Evolutionary conservation across 1,140 invertebrate genomes (phyloP), one percentile per base, ranked within the genome.

Genomic region (Chymomyza costata): DNA sequence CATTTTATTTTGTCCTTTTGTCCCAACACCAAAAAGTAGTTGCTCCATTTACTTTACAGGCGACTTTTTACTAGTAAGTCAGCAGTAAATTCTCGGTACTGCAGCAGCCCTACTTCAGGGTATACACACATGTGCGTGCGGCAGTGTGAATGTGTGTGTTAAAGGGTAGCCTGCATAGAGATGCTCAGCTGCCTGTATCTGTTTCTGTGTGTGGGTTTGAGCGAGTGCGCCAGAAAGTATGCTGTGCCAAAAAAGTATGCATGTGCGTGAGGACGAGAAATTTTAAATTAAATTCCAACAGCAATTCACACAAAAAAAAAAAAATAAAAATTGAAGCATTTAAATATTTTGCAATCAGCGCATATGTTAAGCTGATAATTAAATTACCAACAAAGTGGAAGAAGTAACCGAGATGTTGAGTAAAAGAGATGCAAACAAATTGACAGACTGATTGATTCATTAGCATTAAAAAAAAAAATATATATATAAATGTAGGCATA

Each of bases 211-310:
- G 18, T 52, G 11, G 28, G 32, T 31, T 19, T 46, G 34, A 39
- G 15, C 28, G 38, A 14, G 32, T 30, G 35, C 38, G 10, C 19
- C 17, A 13, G 47, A 35, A 34, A 41, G 43, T 31, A 34, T 53
- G 65, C 52, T 37, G 59, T 68, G 41, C 54, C 54, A 68, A 69
- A 63, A 63, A 68, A n/a, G n/a, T 68, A 40, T 67, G 52, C 39
- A 66, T 39, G 51, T 67, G 57, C 57, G 44, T 53, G 39, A 18
- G 43, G n/a, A 45, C 18, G 18, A 60, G 37, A 38, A 19, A n/a
- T 62, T 69, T 69, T 55, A 69, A 69, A 69, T 70, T 50, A 69
- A 70, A 70, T 69, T 68, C 66, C 55, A 34, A 47, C 40, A 56
- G 49, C 13, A 57, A 60, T 61, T 48, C 54, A 52, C 63, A 41